Evolutionary conservation across 2,113 vertebrate genomes (phyloP), one percentile per base, ranked within the genome.

Genomic region (Salvelinus fontinalis): DNA sequence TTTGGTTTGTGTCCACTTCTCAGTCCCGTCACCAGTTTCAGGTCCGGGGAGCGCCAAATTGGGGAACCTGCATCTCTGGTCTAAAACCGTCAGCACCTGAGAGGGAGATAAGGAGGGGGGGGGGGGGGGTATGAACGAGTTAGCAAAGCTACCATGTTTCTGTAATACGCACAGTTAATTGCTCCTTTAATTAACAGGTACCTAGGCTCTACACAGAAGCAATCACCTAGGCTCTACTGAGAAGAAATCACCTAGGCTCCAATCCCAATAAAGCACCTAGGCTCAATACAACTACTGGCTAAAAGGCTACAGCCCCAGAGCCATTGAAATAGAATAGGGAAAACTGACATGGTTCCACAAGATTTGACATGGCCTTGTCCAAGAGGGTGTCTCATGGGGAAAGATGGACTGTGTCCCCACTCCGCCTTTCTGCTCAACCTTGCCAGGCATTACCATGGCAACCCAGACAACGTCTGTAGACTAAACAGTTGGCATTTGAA

Each of bases 1-100:
- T 57, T 4, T 62, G 68, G 71, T 2, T 67, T 57, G 67, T 27
- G n/a, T 69, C 70, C 60, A 51, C 49, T 67, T 67, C 65, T 51
- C 51, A 65, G 44, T 77, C 7, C 62, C 71, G 65, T 83, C 77
- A 84, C 16, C 68, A 75, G 59, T 67, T 69, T 22, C 11, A 83
- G 29, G 44, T 64, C 27, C 16, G 39, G 9, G 39, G 16, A 74
- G 67, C 54, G 16, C 34, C 34, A 74, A 59, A 79, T 71, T 70
- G 62, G 48, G 51, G 13, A 62, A 71, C 13, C 24, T 16, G 11
- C 75, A 81, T 85, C 5, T 60, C 57, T 76, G 68, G 76, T 64
- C 60, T 62, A 72, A 4, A 62, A 31, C 67, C 65, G 67, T 83
- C 83, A 29, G 73, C 73, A 83, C 62, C 89, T 89, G 64, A 31